These are phyloP conservation scores for Gobiocypris rarus DNA, from an alignment of 2,113 vertebrate species.

Conservation along the genomic window DNA sequence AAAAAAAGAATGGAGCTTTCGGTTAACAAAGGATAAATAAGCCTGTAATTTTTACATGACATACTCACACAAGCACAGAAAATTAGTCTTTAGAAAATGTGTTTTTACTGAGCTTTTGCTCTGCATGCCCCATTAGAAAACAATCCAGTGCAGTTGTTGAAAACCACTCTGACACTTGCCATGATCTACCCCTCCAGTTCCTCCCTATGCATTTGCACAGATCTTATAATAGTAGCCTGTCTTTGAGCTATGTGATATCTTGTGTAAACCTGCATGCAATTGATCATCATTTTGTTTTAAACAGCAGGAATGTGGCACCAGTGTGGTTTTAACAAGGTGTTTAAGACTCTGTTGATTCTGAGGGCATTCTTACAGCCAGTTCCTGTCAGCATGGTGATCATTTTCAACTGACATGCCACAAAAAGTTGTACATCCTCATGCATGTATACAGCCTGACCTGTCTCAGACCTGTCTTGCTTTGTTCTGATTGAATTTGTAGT, in stretches of 20 bases:
- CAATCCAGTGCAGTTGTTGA: background rate
- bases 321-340: background rate
- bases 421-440: background rate
- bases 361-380: background rate
- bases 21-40: background rate
- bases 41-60: background rate
- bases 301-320: slow-evolving; percentile 19
- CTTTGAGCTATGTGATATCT: slow-evolving; percentile 13
- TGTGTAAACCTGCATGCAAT: slow-evolving; percentile 29
- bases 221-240: slow-evolving; percentile 6
- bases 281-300: background rate
- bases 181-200: too few species aligned
- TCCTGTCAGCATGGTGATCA: slow-evolving; percentile 11
- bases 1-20: background rate
- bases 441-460: background rate
- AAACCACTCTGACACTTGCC: background rate
- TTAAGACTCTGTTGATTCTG: background rate
- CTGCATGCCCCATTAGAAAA: slow-evolving; percentile 1
- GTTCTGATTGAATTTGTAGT: background rate
- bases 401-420: background rate
- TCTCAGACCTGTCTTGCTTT: background rate
- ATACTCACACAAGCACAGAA: background rate
- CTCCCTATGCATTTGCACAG: background rate
- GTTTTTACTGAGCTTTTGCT: background rate
- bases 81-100: background rate